These are phyloP conservation scores for Fragum fragum DNA, from an alignment of 2,888 invertebrate species.

Conservation along the genomic window DNA sequence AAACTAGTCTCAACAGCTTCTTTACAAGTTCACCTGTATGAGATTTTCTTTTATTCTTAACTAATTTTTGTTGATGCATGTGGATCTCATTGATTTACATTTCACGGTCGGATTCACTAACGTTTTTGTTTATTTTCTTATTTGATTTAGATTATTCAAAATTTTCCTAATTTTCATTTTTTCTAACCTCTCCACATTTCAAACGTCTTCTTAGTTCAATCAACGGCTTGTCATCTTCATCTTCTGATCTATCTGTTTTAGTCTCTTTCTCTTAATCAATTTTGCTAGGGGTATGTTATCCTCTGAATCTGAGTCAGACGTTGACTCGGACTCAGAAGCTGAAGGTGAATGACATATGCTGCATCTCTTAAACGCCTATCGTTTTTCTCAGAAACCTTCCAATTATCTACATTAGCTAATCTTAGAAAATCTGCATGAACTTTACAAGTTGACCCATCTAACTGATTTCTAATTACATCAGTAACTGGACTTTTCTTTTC, in stretches of 20 bases:
- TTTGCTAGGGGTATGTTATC: no score
- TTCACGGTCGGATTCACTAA: no score
- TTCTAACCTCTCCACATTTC: neutral
- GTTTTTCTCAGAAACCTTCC: conserved; percentile 20
- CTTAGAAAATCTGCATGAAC: conserved; percentile 43
- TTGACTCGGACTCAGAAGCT: no score
- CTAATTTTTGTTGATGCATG: no score
- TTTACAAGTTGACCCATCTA: conserved; percentile 26
- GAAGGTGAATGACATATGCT: conserved; percentile 21
- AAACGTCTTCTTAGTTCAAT: conserved; percentile 36
- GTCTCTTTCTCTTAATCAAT: no score
- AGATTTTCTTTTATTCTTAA: no score
- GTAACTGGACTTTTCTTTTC: conserved; percentile 47
- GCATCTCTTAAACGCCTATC: conserved; percentile 22
- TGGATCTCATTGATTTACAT: no score
- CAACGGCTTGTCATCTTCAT: conserved; percentile 48
- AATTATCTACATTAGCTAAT: conserved; percentile 41
- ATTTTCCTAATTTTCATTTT: neutral
- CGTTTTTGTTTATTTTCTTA: no score
- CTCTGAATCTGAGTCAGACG: no score
- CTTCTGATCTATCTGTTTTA: conserved; percentile 30
- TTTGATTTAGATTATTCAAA: no score
- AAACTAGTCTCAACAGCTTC: no score
- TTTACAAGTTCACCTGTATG: no score
- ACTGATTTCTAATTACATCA: conserved; percentile 51